Evolutionary conservation across 2,113 vertebrate genomes (phyloP).

Genomic region (Siniperca chuatsi): DNA sequence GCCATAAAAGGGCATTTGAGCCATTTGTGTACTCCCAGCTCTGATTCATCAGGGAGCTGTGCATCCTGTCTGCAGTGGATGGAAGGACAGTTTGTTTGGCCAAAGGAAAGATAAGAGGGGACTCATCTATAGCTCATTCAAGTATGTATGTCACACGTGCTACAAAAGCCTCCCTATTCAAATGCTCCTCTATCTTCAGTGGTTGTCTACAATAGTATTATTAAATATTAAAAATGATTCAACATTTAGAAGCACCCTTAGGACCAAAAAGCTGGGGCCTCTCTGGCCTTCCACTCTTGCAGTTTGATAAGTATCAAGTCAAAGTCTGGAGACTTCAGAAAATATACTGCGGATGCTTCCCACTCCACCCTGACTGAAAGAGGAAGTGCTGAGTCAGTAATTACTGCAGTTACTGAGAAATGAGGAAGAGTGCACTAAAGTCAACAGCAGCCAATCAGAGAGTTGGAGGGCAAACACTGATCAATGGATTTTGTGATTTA

Average conservation of each 20-base stretch:
- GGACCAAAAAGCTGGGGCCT: neutral
- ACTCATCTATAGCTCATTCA: slow-evolving; percentile 20
- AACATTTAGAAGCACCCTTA: neutral
- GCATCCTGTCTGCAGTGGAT: slow-evolving; percentile 61
- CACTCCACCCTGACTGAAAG: slow-evolving; percentile 56
- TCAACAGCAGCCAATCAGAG: neutral
- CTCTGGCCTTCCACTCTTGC: neutral
- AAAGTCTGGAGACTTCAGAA: slow-evolving; percentile 17
- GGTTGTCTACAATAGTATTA: neutral
- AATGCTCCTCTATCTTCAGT: neutral
- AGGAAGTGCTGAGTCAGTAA: slow-evolving; percentile 73
- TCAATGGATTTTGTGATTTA: neutral
- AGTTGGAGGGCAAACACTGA: neutral
- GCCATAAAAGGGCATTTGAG: slow-evolving; percentile 87
- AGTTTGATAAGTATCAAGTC: slow-evolving; percentile 8
- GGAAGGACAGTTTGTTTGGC: slow-evolving; percentile 58
- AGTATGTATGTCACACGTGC: neutral
- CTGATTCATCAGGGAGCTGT: slow-evolving; percentile 64
- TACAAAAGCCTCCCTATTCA: neutral
- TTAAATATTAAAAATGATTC: neutral
- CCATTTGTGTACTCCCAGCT: slow-evolving; percentile 63
- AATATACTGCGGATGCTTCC: slow-evolving; percentile 23
- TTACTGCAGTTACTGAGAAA: slow-evolving; percentile 52
- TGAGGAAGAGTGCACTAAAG: slow-evolving; percentile 32
- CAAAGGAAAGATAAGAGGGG: slow-evolving; percentile 16